Base-by-base conservation (phyloP, 30 jellyfish, hydroid and myxozoan species). In the Aurelia aurita complex sp. Pacific region DNA sequence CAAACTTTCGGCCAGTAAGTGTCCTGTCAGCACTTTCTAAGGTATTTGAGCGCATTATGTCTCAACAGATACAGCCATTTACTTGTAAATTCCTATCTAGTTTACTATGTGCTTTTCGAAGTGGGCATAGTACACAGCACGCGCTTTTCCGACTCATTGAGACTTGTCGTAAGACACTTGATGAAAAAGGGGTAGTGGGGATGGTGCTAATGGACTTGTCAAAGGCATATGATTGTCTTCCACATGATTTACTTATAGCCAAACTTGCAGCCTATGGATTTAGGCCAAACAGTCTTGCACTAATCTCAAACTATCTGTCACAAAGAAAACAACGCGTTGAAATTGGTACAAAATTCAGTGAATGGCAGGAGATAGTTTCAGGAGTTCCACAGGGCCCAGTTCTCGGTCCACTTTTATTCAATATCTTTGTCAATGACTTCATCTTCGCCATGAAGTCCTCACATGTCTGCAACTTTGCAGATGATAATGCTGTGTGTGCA, bases 321-420 rank as follows among this genome's bases (percentile, higher is more conserved):
- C 32, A 69, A 23, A 81, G 91, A 46, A 81, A 81, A 73, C 76
- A 81, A 67, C 76, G 91, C 63, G 91, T 81, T 17, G 61, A 69
- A 60, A 51, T 77, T 1, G 68, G 67, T 15, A 34, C 80, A 50
- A 34, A 23, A 35, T 85, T 73, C 66, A 85, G 88, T 34, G 71
- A 55, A 19, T 86, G 85, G 95, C 74, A 43, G 5, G 94, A 85
- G 29, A 57, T 50, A 15, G 46, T 17, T 12, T 15, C 62, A 74
- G 88, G 94, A 4, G 94, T 74, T 38, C 88, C 88, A 9, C 94
- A 85, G 75, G 94, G 94, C 66, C 76, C 85, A 34, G 86, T 52
- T 76, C 76, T 59, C 11, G 81, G 85, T 16, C 82, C 85, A 5
- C 80, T 76, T 2, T 52, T 86, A 2, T 86, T 86, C 67, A 86